Evolutionary conservation across 2,113 vertebrate species (phyloP), one percentile per base, ranked within the genome.

Genomic region (Cochlearius cochlearius): DNA sequence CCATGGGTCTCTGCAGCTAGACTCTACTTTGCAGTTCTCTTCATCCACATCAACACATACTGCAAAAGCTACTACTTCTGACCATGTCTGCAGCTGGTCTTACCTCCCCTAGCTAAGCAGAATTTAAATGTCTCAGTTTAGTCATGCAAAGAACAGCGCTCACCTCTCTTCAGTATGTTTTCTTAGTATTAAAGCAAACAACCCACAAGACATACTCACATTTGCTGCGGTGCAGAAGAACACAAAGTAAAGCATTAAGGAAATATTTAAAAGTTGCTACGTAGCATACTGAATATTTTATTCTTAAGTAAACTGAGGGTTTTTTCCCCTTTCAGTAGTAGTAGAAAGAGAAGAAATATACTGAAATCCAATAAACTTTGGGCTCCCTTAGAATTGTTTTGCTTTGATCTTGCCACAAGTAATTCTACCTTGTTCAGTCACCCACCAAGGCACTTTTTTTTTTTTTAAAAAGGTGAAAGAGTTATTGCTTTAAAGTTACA

Each of bases 391-490:
- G 92, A 86, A 58, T 16, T 20, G 10, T 73, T 67, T 30, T 67
- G 72, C 86, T 96, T 97, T 97, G 90, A 96, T 92, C 62, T 74
- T 88, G 41, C 90, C 95, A 94, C 62, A 67, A 96, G 96, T 93
- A 97, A 97, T 88, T 96, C 90, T 72, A 97, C 68, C 96, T 92
- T 85, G 55, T 49, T 80, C 86, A 90, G 81, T 96, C 72, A 96
- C 45, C 84, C 91, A 94, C 39, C 36, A 93, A 88, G 59, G 71
- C 69, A 58, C 68, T 73, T 86, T 91, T 86, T n/a, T 58, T 56
- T 60, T 77, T 36, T 77, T 78, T 77, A 84, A 49, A 23, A 53
- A 55, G 64, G 96, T 84, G 39, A 92, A 96, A 96, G 68, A 93
- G 92, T 96, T 92, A 94, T 19, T 95, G 50, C 72, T 87, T 62